phyloP scores from a whole-genome alignment of 2,888 invertebrate species.

The Acrobasis repandana region DNA sequence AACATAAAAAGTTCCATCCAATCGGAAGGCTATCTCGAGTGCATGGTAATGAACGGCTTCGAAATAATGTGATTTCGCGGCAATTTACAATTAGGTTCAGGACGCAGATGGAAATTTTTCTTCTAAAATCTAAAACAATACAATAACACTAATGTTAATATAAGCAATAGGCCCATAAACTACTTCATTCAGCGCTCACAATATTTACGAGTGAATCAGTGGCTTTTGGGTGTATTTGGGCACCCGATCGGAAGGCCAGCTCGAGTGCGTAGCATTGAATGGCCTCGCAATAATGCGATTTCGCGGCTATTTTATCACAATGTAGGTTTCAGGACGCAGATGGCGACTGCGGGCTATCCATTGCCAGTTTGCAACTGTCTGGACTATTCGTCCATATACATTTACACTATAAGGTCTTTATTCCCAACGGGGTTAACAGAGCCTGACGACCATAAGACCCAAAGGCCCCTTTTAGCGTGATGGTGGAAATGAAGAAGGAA shows the following conservation, averaged over 20 bases:
- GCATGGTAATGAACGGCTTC: no score
- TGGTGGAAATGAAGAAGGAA: no score
- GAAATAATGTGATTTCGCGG: no score
- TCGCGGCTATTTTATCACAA: conserved; percentile 74
- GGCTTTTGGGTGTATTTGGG: conserved; percentile 49
- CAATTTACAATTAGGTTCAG: no score
- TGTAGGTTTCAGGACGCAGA: conserved; percentile 65
- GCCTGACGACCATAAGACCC: not conserved
- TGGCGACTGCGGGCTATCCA: conserved; percentile 45
- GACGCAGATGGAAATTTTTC: no score
- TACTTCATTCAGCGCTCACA: conserved; percentile 44
- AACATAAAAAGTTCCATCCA: no score
- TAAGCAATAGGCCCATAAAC: conserved; percentile 27
- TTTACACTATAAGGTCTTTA: conserved; percentile 17
- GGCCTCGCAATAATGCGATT: conserved; percentile 74
- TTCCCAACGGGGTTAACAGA: not conserved
- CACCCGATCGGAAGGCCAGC: conserved; percentile 56
- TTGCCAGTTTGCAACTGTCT: conserved; percentile 58
- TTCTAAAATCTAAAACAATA: no score
- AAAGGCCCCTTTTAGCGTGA: no score
- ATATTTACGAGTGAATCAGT: no score
- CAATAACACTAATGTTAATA: not conserved
- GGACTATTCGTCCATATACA: conserved; percentile 48
- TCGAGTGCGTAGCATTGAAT: conserved; percentile 62
- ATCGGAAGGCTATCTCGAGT: no score